Evolutionary conservation across 1,140 invertebrate species (phyloP).

Genomic region (Anastatus disparis): DNA sequence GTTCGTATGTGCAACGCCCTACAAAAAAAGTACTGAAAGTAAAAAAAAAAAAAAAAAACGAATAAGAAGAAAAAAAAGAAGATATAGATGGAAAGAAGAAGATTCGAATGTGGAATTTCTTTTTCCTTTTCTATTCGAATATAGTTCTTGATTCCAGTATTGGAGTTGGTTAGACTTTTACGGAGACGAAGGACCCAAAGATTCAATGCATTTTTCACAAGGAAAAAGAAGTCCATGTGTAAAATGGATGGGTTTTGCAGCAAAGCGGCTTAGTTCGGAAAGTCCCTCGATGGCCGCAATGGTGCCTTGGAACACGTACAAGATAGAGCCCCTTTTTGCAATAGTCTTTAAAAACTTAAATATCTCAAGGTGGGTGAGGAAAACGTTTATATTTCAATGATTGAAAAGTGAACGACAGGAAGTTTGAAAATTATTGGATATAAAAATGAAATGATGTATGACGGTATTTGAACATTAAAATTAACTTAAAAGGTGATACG

Average conservation of each 20-base stretch:
- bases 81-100: not conserved
- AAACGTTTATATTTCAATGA: not conserved
- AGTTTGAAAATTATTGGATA: too few relatives aligned
- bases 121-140: not conserved
- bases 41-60: not conserved
- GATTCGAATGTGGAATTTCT: not conserved
- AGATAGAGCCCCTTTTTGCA: too few relatives aligned
- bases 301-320: not conserved
- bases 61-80: not conserved
- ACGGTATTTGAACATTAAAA: too few relatives aligned
- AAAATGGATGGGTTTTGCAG: not conserved
- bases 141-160: not conserved
- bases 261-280: not conserved
- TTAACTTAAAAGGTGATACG: too few relatives aligned
- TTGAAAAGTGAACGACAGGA: too few relatives aligned
- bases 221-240: not conserved
- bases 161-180: not conserved
- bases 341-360: too few relatives aligned
- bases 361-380: too few relatives aligned
- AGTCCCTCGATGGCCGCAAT: not conserved
- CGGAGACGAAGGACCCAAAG: too few relatives aligned
- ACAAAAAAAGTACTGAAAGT: not conserved
- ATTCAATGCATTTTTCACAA: constrained; percentile 13
- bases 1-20: too few relatives aligned
- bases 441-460: too few relatives aligned